phyloP scores from a whole-genome alignment of 2,797 vertebrate species.

The Myotis findleyi region DNA sequence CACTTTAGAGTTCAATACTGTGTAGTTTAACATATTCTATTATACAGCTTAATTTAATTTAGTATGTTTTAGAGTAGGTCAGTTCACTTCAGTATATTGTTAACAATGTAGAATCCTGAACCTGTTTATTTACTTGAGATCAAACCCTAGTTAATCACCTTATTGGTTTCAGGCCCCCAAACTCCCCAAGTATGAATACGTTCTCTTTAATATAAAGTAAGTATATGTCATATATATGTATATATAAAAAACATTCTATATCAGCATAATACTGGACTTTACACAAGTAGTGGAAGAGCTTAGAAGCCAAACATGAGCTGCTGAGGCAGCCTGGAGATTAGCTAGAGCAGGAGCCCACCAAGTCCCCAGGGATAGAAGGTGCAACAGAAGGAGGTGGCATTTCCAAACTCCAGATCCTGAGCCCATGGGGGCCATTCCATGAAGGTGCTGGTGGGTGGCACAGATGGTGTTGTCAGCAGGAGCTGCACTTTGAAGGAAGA shows the following conservation, averaged over 20 bases:
- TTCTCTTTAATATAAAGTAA: neutral
- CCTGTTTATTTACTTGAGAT: neutral
- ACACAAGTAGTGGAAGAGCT: neutral
- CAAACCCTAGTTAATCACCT: neutral
- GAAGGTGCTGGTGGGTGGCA: neutral
- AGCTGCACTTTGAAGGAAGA: neutral
- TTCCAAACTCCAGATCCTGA: neutral
- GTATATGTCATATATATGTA: neutral
- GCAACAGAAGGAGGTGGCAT: rapidly evolving
- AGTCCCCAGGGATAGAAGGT: neutral
- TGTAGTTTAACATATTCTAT: neutral
- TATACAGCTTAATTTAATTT: neutral
- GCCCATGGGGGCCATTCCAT: rapidly evolving
- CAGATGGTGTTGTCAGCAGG: neutral
- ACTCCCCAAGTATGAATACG: neutral
- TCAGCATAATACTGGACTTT: neutral
- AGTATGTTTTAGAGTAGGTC: neutral
- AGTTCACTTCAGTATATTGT: neutral
- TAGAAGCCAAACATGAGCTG: neutral
- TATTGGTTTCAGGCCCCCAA: neutral
- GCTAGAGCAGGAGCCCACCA: neutral
- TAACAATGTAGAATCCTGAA: neutral
- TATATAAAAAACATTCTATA: neutral
- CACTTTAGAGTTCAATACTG: neutral
- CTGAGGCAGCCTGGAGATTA: neutral